Evolutionary conservation across 2,113 vertebrate species (phyloP).

Genomic region (Pleuronectes platessa): DNA sequence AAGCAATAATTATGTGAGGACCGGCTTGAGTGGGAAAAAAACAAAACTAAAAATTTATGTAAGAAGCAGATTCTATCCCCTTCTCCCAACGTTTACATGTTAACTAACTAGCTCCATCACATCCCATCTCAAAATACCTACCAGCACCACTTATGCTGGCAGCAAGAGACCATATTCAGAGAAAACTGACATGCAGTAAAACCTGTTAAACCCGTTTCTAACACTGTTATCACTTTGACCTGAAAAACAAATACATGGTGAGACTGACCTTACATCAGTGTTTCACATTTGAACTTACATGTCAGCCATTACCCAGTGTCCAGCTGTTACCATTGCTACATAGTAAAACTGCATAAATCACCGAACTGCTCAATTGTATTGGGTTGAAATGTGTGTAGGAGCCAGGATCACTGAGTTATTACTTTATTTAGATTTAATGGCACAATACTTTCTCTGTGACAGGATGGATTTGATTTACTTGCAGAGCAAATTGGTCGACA

Average conservation of each 20-base stretch:
- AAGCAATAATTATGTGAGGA: no score
- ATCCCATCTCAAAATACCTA: no score
- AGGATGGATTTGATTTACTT: background rate
- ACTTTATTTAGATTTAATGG: background rate
- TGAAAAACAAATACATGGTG: background rate
- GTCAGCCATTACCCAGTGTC: conserved; percentile 8
- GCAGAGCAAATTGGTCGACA: background rate
- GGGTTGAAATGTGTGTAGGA: background rate
- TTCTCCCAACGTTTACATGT: no score
- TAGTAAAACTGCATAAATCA: no score
- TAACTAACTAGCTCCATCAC: no score
- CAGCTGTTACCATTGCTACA: no score
- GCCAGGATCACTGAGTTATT: background rate
- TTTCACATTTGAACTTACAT: background rate
- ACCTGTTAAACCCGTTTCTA: background rate
- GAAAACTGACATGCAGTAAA: background rate
- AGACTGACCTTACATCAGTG: no score
- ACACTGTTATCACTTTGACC: background rate
- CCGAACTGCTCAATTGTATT: background rate
- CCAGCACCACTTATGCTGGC: background rate
- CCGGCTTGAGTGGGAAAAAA: no score
- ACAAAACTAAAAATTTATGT: no score
- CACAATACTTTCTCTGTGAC: background rate
- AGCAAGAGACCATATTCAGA: background rate
- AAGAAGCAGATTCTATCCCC: no score